Evolutionary conservation across 2,113 vertebrate genomes (phyloP), one percentile per base, ranked within the genome.

Genomic region (Solea senegalensis): DNA sequence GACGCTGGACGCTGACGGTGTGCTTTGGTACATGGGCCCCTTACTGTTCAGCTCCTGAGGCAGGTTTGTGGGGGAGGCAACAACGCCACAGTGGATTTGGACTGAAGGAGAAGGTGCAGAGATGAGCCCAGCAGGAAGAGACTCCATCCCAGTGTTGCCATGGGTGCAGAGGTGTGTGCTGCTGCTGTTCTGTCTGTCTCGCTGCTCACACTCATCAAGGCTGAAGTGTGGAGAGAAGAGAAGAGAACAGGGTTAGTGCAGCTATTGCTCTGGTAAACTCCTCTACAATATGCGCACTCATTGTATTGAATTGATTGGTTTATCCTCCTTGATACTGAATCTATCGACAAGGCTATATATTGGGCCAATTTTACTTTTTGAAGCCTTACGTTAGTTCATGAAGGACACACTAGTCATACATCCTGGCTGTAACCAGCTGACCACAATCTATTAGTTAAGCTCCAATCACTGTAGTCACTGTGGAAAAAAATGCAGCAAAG

Each of bases 181-280:
- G 62, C 62, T 69, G 62, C 62, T 79, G 52, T 40, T 28, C 3
- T n/a, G 7, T 39, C 65, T 66, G 9, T 77, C 71, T 57, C 12
- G 61, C 59, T 85, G 74, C 27, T 82, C 74, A 14, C 21, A 51
- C 27, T 52, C 64, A 4, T 82, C 68, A 9, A 61, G 53, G 16
- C 83, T 83, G 63, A 56, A 27, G 40, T 8, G 34, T 26, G 48
- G 4, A 70, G 7, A 69, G n/a, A 26, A 40, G 34, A 2, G 34
- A 34, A 34, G 5, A 34, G 34, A 34, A 3, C 5, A 34, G 5
- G 5, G 34, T 34, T 34, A 34, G 34, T 34, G 34, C 34, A 34
- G 34, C 34, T 34, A 34, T 34, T 34, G 34, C 5, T 34, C 34
- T 34, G 34, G 5, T 34, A 34, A 34, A 34, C 34, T 34, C 34